Conservation (phyloP, 2,888 invertebrate genomes). For the Mayetiola destructor region DNA sequence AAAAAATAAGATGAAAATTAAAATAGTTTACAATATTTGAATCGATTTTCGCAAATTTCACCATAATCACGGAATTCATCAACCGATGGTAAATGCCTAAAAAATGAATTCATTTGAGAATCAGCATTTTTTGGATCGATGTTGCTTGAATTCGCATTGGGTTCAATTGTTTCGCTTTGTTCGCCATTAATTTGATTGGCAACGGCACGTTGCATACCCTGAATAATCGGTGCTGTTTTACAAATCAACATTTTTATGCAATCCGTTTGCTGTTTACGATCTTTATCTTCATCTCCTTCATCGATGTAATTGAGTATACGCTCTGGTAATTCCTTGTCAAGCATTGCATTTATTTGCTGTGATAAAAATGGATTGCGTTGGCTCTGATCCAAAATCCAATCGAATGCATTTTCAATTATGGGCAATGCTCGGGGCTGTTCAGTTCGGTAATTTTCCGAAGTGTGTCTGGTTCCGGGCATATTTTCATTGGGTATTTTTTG, state of each 20-base stretch:
- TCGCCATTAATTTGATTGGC: background rate
- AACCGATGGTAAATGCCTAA: conserved; percentile 45
- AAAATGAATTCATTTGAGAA: conserved; percentile 34
- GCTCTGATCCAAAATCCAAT: background rate
- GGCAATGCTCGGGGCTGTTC: background rate
- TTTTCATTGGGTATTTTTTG: background rate
- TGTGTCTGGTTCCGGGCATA: background rate
- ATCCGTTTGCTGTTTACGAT: conserved; percentile 28
- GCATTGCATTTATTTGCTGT: conserved; percentile 30
- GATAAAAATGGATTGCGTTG: background rate
- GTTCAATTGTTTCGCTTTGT: background rate
- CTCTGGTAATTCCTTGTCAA: conserved; percentile 46
- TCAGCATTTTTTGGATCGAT: conserved; percentile 20
- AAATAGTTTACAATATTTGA: conserved; percentile 26
- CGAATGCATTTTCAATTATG: background rate
- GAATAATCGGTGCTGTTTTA: conserved; percentile 60
- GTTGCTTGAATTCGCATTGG: background rate
- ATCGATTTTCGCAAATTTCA: conserved; percentile 46
- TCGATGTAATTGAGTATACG: conserved; percentile 45
- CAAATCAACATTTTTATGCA: conserved; percentile 61
- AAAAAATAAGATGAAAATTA: background rate
- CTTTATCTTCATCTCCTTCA: conserved; percentile 40
- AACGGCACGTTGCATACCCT: conserved; percentile 50
- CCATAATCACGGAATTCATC: conserved; percentile 45
- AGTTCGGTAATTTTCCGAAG: background rate